Percentiles rank a stretch among this genome's conserved stretches.
Conservation (phyloP, 2,797 vertebrate species). For the Aphelocoma californica region DNA sequence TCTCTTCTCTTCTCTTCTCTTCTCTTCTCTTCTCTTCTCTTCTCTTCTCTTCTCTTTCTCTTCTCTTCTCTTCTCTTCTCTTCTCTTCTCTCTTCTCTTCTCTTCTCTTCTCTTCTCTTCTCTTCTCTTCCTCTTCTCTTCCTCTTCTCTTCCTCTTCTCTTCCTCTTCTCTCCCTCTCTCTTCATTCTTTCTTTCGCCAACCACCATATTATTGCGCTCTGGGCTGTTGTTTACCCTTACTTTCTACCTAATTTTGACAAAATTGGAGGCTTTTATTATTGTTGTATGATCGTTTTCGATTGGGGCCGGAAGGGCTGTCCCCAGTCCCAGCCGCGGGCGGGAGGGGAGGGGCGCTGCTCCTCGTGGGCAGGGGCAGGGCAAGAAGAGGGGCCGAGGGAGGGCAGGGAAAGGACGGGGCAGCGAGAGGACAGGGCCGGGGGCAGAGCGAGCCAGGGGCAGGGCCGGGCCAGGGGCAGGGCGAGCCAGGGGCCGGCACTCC, state of each 20-base stretch:
- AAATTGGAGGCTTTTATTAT: fast-evolving
- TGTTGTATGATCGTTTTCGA: neutral
- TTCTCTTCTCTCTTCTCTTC: no score
- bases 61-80: no score
- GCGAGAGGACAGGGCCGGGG: neutral
- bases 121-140: no score
- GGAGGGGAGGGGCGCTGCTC: neutral
- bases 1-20: no score
- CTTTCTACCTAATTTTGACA: neutral
- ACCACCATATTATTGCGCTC: neutral
- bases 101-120: no score
- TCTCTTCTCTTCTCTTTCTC: no score
- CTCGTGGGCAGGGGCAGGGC: neutral
- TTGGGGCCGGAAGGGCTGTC: neutral
- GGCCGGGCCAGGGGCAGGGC: conserved; percentile 4
- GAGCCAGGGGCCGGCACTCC: neutral
- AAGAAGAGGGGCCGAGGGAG: neutral
- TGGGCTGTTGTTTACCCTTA: neutral
- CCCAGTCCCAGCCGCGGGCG: neutral
- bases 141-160: no score
- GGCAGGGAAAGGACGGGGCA: neutral
- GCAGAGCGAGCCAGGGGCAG: neutral
- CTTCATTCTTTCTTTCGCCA: neutral
- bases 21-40: no score
- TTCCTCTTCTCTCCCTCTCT: fast-evolving